These are phyloP conservation scores for Pseudoips prasinana DNA, from an alignment of 2,888 invertebrate genomes.

Conservation along the genomic window DNA sequence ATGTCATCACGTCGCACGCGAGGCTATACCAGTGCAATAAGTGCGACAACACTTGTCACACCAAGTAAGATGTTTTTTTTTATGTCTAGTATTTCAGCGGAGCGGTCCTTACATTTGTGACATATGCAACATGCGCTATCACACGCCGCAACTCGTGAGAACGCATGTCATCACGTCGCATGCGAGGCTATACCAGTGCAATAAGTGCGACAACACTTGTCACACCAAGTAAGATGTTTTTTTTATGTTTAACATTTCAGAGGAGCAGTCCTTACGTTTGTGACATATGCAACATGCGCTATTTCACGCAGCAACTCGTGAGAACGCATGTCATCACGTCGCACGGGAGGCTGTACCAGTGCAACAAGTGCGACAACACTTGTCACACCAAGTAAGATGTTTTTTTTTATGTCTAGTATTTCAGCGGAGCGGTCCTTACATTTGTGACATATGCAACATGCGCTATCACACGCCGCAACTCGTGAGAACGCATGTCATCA, in stretches of 20 bases:
- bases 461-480: no score
- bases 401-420: no score
- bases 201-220: constrained; percentile 43
- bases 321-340: no score
- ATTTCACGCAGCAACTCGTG: no score
- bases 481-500: constrained; percentile 44
- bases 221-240: constrained; percentile 55
- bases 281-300: no score
- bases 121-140: constrained; percentile 56
- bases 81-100: constrained; percentile 40
- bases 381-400: no score
- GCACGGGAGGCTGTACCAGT: no score
- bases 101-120: constrained; percentile 51
- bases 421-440: constrained; percentile 51
- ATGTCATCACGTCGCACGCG: constrained; percentile 46
- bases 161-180: constrained; percentile 53
- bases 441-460: constrained; percentile 56
- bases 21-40: constrained; percentile 48
- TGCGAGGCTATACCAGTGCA: constrained; percentile 48
- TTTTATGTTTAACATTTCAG: no score
- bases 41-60: constrained; percentile 52
- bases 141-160: constrained; percentile 37
- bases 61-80: constrained; percentile 45
- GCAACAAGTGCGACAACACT: no score
- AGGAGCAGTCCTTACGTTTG: no score